Conservation (phyloP, 2,888 invertebrate genomes). For the Gastracanthus pulcherrimus region DNA sequence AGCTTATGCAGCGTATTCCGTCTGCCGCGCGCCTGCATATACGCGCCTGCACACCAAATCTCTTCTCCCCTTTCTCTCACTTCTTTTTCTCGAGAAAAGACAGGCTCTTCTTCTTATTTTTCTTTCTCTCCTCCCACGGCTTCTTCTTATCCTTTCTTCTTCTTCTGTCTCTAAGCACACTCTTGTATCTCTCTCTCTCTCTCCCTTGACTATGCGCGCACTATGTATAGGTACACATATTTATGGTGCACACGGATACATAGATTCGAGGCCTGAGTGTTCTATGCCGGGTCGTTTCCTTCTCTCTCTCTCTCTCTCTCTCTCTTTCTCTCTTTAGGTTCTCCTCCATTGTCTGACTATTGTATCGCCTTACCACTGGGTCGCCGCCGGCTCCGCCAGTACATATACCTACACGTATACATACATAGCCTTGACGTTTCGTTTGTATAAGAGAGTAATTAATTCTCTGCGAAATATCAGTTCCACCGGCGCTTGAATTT, state of each 20-base stretch:
- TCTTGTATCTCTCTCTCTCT: background rate
- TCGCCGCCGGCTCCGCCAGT: too few relatives aligned
- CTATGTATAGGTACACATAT: background rate
- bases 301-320: too few relatives aligned
- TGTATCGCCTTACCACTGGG: background rate
- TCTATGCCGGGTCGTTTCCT: too few relatives aligned
- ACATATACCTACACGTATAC: too few relatives aligned
- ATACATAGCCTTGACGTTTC: too few relatives aligned
- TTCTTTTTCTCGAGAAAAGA: background rate
- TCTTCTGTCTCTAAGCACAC: background rate
- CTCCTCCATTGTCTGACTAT: conserved; percentile 4
- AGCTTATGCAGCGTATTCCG: conserved; percentile 27
- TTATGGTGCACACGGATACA: too few relatives aligned
- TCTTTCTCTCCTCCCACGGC: background rate
- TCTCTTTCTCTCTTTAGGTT: background rate
- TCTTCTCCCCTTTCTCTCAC: background rate
- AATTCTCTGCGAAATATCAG: conserved; percentile 76
- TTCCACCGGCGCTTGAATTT: conserved; percentile 68
- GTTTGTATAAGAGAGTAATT: conserved; percentile 65
- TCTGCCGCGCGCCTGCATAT: background rate
- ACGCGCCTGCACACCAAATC: too few relatives aligned
- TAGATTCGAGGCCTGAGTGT: too few relatives aligned
- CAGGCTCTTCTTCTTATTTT: background rate
- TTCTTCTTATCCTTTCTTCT: background rate
- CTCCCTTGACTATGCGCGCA: too few relatives aligned